phyloP scores from a whole-genome alignment of 2,113 vertebrate species.

The Desmodus rotundus region DNA sequence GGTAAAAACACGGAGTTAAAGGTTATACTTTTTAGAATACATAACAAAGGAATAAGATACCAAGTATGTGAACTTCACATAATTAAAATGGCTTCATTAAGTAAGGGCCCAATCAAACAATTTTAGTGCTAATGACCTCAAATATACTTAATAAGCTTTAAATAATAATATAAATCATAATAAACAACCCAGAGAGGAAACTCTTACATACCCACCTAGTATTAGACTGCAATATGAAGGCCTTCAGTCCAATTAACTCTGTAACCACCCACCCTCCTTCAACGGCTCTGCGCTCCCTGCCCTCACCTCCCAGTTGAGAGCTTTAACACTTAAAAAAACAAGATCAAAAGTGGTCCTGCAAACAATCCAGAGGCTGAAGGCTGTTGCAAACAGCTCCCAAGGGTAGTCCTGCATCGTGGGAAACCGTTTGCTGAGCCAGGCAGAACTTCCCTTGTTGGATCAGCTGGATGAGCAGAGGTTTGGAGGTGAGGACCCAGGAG shows the following conservation, averaged over 20 bases:
- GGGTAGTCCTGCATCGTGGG: background rate
- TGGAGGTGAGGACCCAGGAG: background rate
- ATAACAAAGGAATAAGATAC: background rate
- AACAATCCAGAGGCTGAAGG: background rate
- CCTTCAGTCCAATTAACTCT: background rate
- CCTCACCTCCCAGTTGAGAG: background rate
- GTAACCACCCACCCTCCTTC: background rate
- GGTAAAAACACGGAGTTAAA: slow-evolving; percentile 5
- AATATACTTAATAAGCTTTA: background rate
- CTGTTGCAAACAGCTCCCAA: background rate
- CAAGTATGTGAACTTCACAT: background rate
- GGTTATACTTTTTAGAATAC: background rate
- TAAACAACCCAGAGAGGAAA: background rate
- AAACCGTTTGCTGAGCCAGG: background rate
- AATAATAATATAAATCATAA: background rate
- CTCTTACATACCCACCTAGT: background rate
- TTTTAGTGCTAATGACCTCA: background rate
- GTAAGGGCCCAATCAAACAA: background rate
- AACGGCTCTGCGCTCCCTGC: background rate
- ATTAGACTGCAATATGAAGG: background rate
- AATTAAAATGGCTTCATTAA: background rate
- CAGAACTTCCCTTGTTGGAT: background rate
- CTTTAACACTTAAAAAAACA: background rate
- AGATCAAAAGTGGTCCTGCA: background rate
- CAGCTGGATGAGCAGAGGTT: background rate